Percentiles rank a stretch among this genome's conserved stretches.
phyloP scores from a whole-genome alignment of 2,113 vertebrate species.

The Sinocyclocheilus grahami region DNA sequence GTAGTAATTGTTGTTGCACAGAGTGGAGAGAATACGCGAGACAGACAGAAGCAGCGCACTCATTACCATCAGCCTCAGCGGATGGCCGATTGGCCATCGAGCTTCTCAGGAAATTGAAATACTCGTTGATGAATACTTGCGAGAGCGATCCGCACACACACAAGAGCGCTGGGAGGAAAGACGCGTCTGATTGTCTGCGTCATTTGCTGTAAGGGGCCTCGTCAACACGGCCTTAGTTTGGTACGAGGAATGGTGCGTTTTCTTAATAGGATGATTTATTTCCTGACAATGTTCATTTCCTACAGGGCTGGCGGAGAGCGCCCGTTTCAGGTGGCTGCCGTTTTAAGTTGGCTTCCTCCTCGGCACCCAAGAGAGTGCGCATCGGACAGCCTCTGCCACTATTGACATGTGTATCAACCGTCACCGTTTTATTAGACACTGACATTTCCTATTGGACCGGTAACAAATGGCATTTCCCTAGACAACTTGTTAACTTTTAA shows the following conservation, averaged over 20 bases:
- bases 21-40: neutral
- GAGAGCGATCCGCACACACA: neutral
- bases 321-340: constrained; percentile 30
- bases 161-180: neutral
- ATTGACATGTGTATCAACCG: constrained; percentile 68
- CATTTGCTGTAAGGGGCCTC: neutral
- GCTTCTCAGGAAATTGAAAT: constrained; percentile 52
- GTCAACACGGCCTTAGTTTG: constrained; percentile 8
- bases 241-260: neutral
- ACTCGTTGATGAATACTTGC: constrained; percentile 31
- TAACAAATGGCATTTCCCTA: constrained; percentile 83
- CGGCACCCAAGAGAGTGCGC: constrained; percentile 38
- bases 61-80: constrained; percentile 39
- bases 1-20: constrained; percentile 45
- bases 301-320: neutral
- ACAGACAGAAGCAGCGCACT: neutral
- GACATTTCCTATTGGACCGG: constrained; percentile 82
- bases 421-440: constrained; percentile 74
- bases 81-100: constrained; percentile 39
- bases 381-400: constrained; percentile 54
- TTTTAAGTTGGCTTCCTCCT: constrained; percentile 23
- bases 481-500: constrained; percentile 88
- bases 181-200: neutral
- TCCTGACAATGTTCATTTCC: constrained; percentile 46
- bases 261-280: constrained; percentile 51